Percentiles rank a stretch among this genome's conserved stretches.
These are phyloP conservation scores for Mesorhabditis belari DNA, from an alignment of 2,888 invertebrate genomes.

Conservation along the genomic window DNA sequence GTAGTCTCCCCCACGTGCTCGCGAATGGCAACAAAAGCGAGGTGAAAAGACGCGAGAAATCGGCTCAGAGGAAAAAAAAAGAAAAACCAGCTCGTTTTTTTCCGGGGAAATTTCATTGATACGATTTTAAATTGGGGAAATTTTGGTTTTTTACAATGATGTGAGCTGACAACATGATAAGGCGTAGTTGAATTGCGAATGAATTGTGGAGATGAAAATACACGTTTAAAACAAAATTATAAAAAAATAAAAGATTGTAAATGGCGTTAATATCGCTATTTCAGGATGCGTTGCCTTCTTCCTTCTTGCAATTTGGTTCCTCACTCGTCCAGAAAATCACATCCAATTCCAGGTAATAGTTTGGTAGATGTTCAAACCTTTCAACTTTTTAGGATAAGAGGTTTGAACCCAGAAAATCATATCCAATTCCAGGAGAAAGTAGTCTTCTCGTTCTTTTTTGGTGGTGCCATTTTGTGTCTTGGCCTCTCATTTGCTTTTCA, in stretches of 20 bases:
- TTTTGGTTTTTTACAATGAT: no score
- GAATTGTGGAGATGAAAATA: no score
- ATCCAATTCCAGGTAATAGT: slow-evolving; percentile 85
- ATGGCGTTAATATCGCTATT: neutral
- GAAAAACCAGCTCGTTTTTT: no score
- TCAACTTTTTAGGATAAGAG: slow-evolving; percentile 87
- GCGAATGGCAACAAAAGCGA: no score
- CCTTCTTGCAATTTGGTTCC: slow-evolving; percentile 72
- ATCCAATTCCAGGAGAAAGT: slow-evolving; percentile 5
- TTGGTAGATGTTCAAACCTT: slow-evolving; percentile 75
- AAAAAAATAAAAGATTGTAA: neutral
- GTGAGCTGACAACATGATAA: no score
- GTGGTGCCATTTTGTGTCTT: slow-evolving; percentile 89
- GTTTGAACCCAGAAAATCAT: neutral
- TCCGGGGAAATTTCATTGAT: no score
- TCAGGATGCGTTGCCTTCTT: slow-evolving; percentile 58
- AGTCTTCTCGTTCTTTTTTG: slow-evolving; percentile 86
- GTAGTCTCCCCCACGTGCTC: no score
- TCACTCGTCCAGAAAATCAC: slow-evolving; percentile 69
- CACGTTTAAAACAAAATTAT: slow-evolving; percentile 75
- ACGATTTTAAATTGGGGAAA: no score
- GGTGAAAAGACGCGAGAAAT: no score
- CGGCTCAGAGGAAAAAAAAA: no score
- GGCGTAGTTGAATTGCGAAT: no score
- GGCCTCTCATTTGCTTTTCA: slow-evolving; percentile 96